A percentile compares a stretch with the other conserved stretches of the same genome.
phyloP scores from a whole-genome alignment of 2,113 vertebrate species.

The Antechinus stuartii region DNA sequence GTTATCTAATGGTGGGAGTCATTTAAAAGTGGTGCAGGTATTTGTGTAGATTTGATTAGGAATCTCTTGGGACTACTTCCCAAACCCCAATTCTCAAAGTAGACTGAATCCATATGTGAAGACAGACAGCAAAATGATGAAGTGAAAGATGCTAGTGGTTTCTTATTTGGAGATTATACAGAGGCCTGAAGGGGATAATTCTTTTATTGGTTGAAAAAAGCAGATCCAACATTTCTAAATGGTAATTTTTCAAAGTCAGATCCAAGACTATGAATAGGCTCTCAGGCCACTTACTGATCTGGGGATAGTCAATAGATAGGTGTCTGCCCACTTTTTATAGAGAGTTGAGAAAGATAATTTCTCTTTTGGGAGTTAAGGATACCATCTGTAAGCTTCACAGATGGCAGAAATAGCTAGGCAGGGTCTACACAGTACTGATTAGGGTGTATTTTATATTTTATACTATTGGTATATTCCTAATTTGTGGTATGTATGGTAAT shows the following conservation, averaged over 20 bases:
- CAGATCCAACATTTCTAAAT: background rate
- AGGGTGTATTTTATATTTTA: background rate
- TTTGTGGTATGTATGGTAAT: too few species aligned
- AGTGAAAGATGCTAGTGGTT: background rate
- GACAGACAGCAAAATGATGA: background rate
- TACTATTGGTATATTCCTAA: too few species aligned
- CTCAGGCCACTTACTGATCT: background rate
- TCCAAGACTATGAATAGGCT: background rate
- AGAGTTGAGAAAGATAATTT: background rate
- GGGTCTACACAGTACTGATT: background rate
- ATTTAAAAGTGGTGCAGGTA: slow-evolving; percentile 43
- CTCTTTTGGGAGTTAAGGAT: background rate
- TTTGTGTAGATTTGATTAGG: slow-evolving; percentile 47
- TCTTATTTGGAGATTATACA: slow-evolving; percentile 60
- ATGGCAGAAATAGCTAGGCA: background rate
- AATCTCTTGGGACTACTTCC: slow-evolving; percentile 11
- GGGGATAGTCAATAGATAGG: background rate
- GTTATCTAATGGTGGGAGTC: slow-evolving; percentile 15
- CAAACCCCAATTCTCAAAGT: slow-evolving; percentile 42
- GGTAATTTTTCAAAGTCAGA: background rate
- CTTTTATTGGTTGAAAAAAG: background rate
- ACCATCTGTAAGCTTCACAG: background rate
- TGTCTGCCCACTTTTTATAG: background rate
- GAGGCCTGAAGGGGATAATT: slow-evolving; percentile 13
- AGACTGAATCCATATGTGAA: slow-evolving; percentile 17